A percentile compares a stretch with the other conserved stretches of the same genome.
phyloP scores from a whole-genome alignment of 2,888 invertebrate genomes.

The Hesperia comma region DNA sequence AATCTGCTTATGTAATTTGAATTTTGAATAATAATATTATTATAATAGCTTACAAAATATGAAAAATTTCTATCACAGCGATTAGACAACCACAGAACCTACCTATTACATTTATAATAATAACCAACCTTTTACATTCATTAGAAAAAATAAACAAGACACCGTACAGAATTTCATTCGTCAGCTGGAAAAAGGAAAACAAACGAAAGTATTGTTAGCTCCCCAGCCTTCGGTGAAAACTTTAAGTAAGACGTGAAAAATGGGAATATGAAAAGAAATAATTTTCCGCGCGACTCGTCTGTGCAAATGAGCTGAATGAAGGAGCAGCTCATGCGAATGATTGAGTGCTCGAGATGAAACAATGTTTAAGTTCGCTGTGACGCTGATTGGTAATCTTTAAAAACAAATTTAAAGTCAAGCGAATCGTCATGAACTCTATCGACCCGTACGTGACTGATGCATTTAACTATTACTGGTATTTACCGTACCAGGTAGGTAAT shows the following conservation, averaged over 20 bases:
- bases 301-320: constrained; percentile 84
- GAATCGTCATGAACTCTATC: too few relatives aligned
- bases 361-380: constrained; percentile 63
- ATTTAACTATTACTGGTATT: too few relatives aligned
- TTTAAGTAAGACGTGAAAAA: constrained; percentile 83
- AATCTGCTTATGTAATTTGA: too few relatives aligned
- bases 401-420: constrained; percentile 11
- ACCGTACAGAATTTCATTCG: constrained; percentile 49
- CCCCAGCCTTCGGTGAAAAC: constrained; percentile 65
- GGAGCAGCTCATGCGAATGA: constrained; percentile 77
- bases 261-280: constrained; percentile 83
- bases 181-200: constrained; percentile 57
- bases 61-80: too few relatives aligned
- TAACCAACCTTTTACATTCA: constrained; percentile 11
- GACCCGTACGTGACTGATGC: too few relatives aligned
- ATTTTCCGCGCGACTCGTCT: constrained; percentile 82
- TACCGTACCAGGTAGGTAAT: too few relatives aligned
- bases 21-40: too few relatives aligned
- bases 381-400: constrained; percentile 44
- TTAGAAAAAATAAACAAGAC: constrained; percentile 48
- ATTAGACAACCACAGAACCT: too few relatives aligned
- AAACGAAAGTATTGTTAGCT: constrained; percentile 67
- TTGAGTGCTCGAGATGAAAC: constrained; percentile 78
- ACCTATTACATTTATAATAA: neutral
- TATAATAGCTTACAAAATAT: too few relatives aligned